phyloP scores from a whole-genome alignment of 1,140 invertebrate species.

The Bursaphelenchus mucronatus region DNA sequence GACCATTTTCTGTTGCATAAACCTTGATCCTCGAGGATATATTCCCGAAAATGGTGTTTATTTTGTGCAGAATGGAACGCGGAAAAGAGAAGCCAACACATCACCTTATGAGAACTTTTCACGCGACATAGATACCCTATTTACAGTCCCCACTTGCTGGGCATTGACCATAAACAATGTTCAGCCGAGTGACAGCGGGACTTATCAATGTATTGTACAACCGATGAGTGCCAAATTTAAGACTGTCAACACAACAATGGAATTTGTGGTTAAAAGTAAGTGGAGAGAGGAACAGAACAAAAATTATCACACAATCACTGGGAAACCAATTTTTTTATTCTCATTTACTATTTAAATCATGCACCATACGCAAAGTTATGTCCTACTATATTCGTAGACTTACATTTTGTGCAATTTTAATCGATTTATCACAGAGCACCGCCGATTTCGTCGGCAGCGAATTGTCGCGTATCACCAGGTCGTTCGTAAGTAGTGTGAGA shows the following conservation, averaged over 20 bases:
- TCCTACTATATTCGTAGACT: not conserved
- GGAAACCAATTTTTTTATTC: no score
- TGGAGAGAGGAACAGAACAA: not conserved
- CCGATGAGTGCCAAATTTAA: slow-evolving; percentile 32
- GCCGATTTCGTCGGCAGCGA: no score
- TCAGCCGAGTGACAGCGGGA: slow-evolving; percentile 33
- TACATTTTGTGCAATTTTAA: slow-evolving; percentile 2
- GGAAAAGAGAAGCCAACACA: slow-evolving; percentile 44
- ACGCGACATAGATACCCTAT: slow-evolving; percentile 35
- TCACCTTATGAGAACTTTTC: slow-evolving; percentile 49
- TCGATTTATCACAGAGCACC: not conserved
- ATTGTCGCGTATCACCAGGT: no score
- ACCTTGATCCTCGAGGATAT: slow-evolving; percentile 51
- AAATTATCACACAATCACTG: no score
- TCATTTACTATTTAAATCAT: no score
- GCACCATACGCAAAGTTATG: no score
- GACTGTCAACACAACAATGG: slow-evolving; percentile 50
- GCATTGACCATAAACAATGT: slow-evolving; percentile 34
- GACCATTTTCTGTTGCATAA: slow-evolving; percentile 54
- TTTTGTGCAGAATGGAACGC: slow-evolving; percentile 57
- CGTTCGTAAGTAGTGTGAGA: no score
- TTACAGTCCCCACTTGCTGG: slow-evolving; percentile 44
- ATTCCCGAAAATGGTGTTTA: slow-evolving; percentile 49
- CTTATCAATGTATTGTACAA: slow-evolving; percentile 48
- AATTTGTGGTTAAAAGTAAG: slow-evolving; percentile 57